A percentile compares a stretch with the other conserved stretches of the same genome.
Evolutionary conservation across 2,113 vertebrate species (phyloP).

Genomic region (Ammospiza nelsoni): DNA sequence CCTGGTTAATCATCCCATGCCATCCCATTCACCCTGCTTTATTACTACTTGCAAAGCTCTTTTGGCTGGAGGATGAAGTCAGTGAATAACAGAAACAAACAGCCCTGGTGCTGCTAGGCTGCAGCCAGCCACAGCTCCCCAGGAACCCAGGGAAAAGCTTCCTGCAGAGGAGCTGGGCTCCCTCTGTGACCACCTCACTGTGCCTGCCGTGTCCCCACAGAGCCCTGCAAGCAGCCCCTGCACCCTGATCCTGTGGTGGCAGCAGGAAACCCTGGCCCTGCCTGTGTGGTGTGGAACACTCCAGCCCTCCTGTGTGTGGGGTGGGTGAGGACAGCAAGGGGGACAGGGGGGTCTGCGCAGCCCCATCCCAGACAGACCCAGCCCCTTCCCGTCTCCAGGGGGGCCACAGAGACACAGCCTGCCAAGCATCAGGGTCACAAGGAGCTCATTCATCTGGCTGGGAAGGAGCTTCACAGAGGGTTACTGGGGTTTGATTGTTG

Average conservation of each 20-base stretch:
- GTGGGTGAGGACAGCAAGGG: not conserved
- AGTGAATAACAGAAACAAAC: conserved; percentile 1
- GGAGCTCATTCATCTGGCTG: not conserved
- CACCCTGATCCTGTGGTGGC: not conserved
- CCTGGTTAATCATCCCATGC: conserved; percentile 1
- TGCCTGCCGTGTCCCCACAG: fast-evolving
- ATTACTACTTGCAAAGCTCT: conserved; percentile 15
- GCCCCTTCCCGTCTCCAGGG: not conserved
- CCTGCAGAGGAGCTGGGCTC: not conserved
- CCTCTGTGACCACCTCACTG: not conserved
- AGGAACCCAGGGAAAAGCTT: not conserved
- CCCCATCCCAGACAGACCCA: not conserved
- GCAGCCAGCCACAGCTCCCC: not conserved
- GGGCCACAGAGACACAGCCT: not conserved
- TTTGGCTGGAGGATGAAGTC: conserved; percentile 16
- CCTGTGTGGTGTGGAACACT: too few species aligned
- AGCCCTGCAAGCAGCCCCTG: not conserved
- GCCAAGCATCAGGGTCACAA: not conserved
- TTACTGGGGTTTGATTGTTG: not conserved
- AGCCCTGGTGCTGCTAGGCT: not conserved
- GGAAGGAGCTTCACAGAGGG: not conserved
- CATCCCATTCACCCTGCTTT: conserved; percentile 16
- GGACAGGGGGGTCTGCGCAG: not conserved
- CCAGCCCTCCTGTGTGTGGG: not conserved
- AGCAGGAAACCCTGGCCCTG: not conserved